A percentile compares a stretch with the other conserved stretches of the same genome.
Conservation (phyloP, 2,797 vertebrate species). For the Hoplostethus mediterraneus region DNA sequence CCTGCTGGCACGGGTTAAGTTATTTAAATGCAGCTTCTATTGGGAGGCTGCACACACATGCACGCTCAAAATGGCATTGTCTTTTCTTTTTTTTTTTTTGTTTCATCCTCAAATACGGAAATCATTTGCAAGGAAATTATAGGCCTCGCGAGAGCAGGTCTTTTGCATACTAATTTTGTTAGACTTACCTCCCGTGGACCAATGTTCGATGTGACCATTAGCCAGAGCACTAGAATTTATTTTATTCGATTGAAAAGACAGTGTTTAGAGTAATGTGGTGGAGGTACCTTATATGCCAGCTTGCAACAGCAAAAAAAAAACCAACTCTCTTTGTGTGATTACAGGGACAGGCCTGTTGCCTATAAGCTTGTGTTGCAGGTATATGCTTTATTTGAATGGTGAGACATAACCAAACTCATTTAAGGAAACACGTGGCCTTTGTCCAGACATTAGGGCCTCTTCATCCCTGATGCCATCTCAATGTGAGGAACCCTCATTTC, state of each 20-base stretch:
- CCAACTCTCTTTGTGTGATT: constrained; percentile 48
- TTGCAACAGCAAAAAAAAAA: constrained; percentile 48
- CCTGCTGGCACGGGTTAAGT: constrained; percentile 95
- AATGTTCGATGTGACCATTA: constrained; percentile 93
- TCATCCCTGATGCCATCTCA: constrained; percentile 62
- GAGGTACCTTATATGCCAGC: constrained; percentile 64
- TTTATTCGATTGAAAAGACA: constrained; percentile 75
- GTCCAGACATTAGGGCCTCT: constrained; percentile 62
- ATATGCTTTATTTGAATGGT: constrained; percentile 39
- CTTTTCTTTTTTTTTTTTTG: constrained; percentile 78
- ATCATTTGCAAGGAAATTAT: constrained; percentile 98
- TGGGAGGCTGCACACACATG: constrained; percentile 81
- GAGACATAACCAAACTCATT: constrained; percentile 34
- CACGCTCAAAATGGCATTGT: constrained; percentile 88
- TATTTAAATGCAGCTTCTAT: constrained; percentile 91
- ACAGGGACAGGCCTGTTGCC: constrained; percentile 41
- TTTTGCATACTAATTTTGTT: constrained; percentile 99
- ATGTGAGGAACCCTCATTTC: constrained; percentile 47
- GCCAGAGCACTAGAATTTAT: constrained; percentile 87
- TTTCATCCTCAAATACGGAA: constrained; percentile 95
- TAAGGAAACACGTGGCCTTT: constrained; percentile 68
- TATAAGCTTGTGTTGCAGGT: constrained; percentile 24
- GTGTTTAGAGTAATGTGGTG: constrained; percentile 71
- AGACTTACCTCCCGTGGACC: constrained; percentile 97
- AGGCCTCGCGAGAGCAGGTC: constrained; percentile 93